These are phyloP conservation scores for Cataglyphis rosenhaueri DNA, from an alignment of 2,888 invertebrate genomes.

Conservation along the genomic window DNA sequence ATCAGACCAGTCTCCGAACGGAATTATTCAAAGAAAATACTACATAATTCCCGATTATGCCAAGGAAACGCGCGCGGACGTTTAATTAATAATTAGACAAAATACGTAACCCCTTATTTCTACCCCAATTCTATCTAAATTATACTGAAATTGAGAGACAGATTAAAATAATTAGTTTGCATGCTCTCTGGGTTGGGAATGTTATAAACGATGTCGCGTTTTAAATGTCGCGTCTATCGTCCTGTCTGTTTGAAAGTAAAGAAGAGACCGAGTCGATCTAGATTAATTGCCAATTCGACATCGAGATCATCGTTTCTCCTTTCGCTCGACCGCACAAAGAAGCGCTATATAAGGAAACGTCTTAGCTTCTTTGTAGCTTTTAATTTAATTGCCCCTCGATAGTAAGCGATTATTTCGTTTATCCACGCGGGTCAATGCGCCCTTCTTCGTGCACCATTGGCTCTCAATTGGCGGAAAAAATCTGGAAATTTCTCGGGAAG, in stretches of 20 bases:
- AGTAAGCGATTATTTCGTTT: conserved; percentile 62
- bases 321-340: conserved; percentile 47
- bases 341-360: conserved; percentile 24
- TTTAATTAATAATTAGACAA: conserved; percentile 29
- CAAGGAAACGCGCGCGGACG: background rate
- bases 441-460: background rate
- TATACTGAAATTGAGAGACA: background rate
- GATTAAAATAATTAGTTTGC: conserved; percentile 27
- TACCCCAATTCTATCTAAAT: background rate
- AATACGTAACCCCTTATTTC: background rate
- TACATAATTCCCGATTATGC: background rate
- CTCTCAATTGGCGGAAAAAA: conserved; percentile 53
- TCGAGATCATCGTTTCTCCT: conserved; percentile 35
- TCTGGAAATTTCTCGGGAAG: conserved; percentile 58
- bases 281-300: conserved; percentile 48
- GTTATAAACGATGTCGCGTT: conserved; percentile 23
- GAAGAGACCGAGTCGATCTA: conserved; percentile 12
- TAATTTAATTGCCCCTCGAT: conserved; percentile 65
- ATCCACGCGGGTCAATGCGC: conserved; percentile 43
- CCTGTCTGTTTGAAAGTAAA: conserved; percentile 2
- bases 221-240: conserved; percentile 12
- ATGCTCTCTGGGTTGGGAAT: background rate
- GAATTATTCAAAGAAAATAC: conserved; percentile 17
- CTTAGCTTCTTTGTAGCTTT: conserved; percentile 43
- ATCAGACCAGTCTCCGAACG: background rate